phyloP scores from a whole-genome alignment of 2,888 invertebrate species.

The Desoria tigrina region DNA sequence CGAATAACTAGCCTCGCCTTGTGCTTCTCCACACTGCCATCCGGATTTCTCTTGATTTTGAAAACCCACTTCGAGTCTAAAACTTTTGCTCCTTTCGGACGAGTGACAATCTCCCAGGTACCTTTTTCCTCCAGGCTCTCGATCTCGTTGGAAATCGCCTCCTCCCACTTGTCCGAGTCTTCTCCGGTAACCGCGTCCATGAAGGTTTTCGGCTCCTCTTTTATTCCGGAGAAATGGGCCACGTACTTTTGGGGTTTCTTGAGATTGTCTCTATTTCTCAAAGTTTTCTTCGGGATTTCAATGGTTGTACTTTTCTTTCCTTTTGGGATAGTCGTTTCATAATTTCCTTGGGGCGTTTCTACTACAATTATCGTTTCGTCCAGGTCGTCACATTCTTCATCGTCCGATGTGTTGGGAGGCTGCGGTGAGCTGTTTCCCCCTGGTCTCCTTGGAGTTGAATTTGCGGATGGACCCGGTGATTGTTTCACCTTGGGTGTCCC shows the following conservation, averaged over 20 bases:
- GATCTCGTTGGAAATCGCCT: slow-evolving; percentile 33
- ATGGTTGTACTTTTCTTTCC: background rate
- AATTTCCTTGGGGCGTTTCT: background rate
- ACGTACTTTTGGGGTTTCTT: slow-evolving; percentile 2
- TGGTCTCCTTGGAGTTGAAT: background rate
- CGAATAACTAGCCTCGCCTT: slow-evolving; percentile 30
- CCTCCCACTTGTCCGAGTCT: slow-evolving; percentile 19
- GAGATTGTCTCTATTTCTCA: background rate
- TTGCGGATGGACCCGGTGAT: background rate
- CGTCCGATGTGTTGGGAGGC: background rate
- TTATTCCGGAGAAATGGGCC: background rate
- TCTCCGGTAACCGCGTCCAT: slow-evolving; percentile 5
- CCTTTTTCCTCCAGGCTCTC: background rate
- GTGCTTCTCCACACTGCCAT: slow-evolving; percentile 2
- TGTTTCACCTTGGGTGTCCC: too few relatives aligned
- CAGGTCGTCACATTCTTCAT: background rate
- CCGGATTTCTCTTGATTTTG: slow-evolving; percentile 16
- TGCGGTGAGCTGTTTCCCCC: background rate
- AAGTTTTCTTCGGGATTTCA: too few relatives aligned
- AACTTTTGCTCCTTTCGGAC: slow-evolving; percentile 8
- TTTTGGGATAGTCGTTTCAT: background rate
- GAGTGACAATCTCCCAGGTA: slow-evolving; percentile 24
- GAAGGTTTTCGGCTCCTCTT: slow-evolving; percentile 12
- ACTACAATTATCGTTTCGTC: background rate
- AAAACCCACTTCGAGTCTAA: slow-evolving; percentile 27